Conservation (phyloP, 2,888 invertebrate genomes). For the Seira musarum region DNA sequence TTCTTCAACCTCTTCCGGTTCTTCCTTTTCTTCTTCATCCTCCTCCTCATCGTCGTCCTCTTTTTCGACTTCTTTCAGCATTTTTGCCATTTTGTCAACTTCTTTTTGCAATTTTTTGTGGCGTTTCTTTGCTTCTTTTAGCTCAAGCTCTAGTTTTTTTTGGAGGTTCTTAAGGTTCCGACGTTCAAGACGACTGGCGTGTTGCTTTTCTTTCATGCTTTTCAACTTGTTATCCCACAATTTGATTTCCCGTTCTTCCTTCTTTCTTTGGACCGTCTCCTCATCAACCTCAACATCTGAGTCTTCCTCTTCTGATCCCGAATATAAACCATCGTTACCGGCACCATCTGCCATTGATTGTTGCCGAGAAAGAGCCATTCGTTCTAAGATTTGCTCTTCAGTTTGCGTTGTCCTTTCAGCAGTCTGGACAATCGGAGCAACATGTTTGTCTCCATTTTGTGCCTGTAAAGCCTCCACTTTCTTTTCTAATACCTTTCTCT, state of each 20-base stretch:
- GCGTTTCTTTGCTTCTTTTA: slow-evolving; percentile 78
- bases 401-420: slow-evolving; percentile 68
- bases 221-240: slow-evolving; percentile 76
- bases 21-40: slow-evolving; percentile 74
- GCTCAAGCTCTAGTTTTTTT: slow-evolving; percentile 83
- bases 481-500: slow-evolving; percentile 84
- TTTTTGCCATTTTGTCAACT: slow-evolving; percentile 83
- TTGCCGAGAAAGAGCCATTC: slow-evolving; percentile 59
- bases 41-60: slow-evolving; percentile 82
- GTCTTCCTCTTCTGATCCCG: slow-evolving; percentile 49
- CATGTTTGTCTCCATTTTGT: slow-evolving; percentile 68
- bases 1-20: slow-evolving; percentile 71
- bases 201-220: slow-evolving; percentile 77
- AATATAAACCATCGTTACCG: slow-evolving; percentile 36
- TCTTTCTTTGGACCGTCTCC: slow-evolving; percentile 75
- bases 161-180: slow-evolving; percentile 84
- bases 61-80: slow-evolving; percentile 86
- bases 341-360: slow-evolving; percentile 75
- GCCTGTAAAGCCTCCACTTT: slow-evolving; percentile 81
- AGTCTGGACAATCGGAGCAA: slow-evolving; percentile 61
- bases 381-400: slow-evolving; percentile 64
- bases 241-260: slow-evolving; percentile 81
- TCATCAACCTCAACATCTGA: slow-evolving; percentile 76
- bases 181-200: slow-evolving; percentile 84
- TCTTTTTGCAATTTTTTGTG: slow-evolving; percentile 68